Percentiles rank a stretch among this genome's conserved stretches.
These are phyloP conservation scores for Struthio camelus DNA, from an alignment of 2,113 vertebrate genomes.

Conservation along the genomic window DNA sequence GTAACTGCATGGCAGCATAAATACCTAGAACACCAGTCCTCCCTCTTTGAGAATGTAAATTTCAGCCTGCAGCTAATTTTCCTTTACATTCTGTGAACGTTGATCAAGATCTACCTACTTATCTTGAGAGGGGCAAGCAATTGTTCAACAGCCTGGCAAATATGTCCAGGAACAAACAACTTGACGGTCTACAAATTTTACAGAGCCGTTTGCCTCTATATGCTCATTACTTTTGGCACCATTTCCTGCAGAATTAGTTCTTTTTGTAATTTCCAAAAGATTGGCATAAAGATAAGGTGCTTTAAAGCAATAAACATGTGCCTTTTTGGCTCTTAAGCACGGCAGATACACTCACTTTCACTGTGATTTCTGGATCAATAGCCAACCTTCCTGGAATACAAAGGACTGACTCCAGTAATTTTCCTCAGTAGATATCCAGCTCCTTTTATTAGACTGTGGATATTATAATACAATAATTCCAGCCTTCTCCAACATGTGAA, in stretches of 20 bases:
- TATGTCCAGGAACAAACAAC: not conserved
- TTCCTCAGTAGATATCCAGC: not conserved
- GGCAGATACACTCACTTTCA: not conserved
- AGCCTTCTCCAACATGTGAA: not conserved
- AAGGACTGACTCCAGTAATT: not conserved
- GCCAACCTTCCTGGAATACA: not conserved
- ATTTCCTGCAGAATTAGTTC: not conserved
- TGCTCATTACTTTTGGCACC: not conserved
- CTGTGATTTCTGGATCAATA: not conserved
- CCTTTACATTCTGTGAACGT: not conserved
- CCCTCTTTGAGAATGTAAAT: not conserved
- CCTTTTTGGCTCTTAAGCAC: not conserved
- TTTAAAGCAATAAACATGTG: not conserved
- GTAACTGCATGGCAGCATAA: not conserved
- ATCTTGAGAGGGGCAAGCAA: rapidly evolving
- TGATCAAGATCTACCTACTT: not conserved
- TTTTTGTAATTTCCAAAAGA: not conserved
- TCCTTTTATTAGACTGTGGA: not conserved
- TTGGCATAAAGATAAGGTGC: not conserved
- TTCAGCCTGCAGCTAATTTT: not conserved
- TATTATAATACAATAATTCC: not conserved
- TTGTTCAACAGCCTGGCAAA: not conserved
- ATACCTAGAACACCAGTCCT: not conserved
- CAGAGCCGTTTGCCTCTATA: not conserved
- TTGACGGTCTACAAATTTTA: not conserved